phyloP scores from a whole-genome alignment of 2,113 vertebrate species.

The Limanda limanda region DNA sequence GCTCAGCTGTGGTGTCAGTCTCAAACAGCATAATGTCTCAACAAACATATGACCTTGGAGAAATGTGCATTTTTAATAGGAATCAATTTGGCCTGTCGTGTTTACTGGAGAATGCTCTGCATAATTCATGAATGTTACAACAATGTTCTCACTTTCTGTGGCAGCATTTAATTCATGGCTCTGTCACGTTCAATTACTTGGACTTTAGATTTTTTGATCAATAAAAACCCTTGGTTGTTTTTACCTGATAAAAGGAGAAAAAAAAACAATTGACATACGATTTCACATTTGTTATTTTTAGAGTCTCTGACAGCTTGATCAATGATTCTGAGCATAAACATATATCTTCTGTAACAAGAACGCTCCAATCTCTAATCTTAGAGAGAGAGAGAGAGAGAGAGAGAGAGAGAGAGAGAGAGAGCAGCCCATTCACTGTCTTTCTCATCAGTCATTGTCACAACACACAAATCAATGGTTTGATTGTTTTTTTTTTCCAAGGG shows the following conservation, averaged over 20 bases:
- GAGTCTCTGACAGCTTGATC: slow-evolving; percentile 28
- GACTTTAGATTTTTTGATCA: not conserved
- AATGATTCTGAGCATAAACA: slow-evolving; percentile 42
- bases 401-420: slow-evolving; percentile 6
- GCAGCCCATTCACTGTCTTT: slow-evolving; percentile 15
- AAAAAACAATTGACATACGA: not conserved
- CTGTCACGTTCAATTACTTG: not conserved
- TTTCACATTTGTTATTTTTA: slow-evolving; percentile 32
- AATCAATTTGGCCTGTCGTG: slow-evolving; percentile 52
- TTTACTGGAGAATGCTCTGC: slow-evolving; percentile 50
- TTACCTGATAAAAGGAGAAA: not conserved
- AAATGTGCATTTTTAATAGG: slow-evolving; percentile 64
- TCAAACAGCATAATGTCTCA: slow-evolving; percentile 25
- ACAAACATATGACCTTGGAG: slow-evolving; percentile 46
- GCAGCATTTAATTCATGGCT: slow-evolving; percentile 1
- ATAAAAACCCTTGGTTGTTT: not conserved
- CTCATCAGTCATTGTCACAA: slow-evolving; percentile 40
- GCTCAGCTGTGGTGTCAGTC: slow-evolving; percentile 1
- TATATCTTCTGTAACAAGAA: slow-evolving; percentile 19
- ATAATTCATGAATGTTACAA: slow-evolving; percentile 61
- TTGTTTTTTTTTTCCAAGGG: not conserved
- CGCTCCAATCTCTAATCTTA: slow-evolving; percentile 12
- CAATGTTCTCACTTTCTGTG: slow-evolving; percentile 46
- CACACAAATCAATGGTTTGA: slow-evolving; percentile 47
- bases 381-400: slow-evolving; percentile 8